Base-by-base conservation (phyloP, 1,140 invertebrate species). In the Bombus picipes region DNA sequence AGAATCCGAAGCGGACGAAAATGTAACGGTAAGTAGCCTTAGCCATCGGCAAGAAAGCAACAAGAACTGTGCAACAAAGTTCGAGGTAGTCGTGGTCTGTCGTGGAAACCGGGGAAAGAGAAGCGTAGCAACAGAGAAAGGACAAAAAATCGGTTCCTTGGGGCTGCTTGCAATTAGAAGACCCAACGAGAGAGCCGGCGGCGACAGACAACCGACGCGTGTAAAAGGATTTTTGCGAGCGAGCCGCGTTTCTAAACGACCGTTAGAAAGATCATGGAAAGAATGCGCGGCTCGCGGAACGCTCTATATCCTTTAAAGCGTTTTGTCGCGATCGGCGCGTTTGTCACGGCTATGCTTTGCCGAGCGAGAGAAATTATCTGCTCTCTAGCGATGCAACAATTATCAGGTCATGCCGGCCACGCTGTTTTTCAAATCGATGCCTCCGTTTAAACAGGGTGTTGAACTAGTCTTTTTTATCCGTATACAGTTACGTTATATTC, bases 241-340 rank as follows among this genome's bases (percentile, higher is more conserved):
- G 32, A 59, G 34, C 3, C 71, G 70, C 25, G 70, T 47, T 41
- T 28, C 39, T 10, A 47, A 39, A 28, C 37, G 71, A 80, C 68
- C 66, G 74, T 75, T 86, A 86, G 81, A 75, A 86, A 70, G 39
- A 70, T 70, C 53, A 32, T 62, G 13, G 70, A 41, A 72, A 72
- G 79, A 86, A 86, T 76, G 79, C 15, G 1, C n/a, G 66, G 77
- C 57, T 75, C 41, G 81, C 72, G 59, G 57, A 43, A 76, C 57
- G 57, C 41, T 53, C 57, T 47, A 59, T 28, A 68, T 83, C 13
- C 39, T 65, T 68, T 34, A 59, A 76, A 77, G 68, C 66, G 73
- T 77, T 77, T 77, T 59, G 74, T 83, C 57, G 68, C 65, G 39
- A 53, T 62, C 74, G 74, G 25, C 74, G 22, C 39, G 59, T 75